Base-by-base conservation (phyloP, 92 coral and sea anemone genomes). In the Zoanthus sansibaricus region DNA sequence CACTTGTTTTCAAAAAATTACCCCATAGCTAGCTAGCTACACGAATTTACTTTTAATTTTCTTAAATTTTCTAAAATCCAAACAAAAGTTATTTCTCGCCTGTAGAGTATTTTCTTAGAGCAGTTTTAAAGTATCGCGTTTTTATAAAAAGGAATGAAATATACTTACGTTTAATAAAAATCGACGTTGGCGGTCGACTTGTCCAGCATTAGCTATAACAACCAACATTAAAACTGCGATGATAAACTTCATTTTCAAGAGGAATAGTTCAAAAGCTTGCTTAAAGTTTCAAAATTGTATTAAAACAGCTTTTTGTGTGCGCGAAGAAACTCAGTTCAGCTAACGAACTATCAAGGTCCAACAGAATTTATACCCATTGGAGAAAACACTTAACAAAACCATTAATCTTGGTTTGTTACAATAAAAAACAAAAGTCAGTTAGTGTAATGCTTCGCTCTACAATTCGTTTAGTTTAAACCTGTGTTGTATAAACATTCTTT, bases 101-200 rank as follows among this genome's bases (percentile, higher is more conserved):
- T 37, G 4, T 37, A 2, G 25, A 25, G 42, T 37, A 37, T 37
- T 37, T 37, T 37, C 42, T 37, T 37, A 37, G 42, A 37, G 4
- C 1, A 37, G 42, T 37, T 37, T 37, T 37, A 37, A 37, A 37
- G 42, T 2, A 37, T 37, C 42, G 42, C 42, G 42, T 37, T 37
- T 33, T 37, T 37, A 37, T 37, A 37, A 37, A 37, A 37, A 37
- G 42, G 42, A 37, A 37, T 37, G 3, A 4, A 49, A 11, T 49
- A 8, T 21, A 76, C 82, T 54, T 15, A 76, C 82, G 33, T 76
- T 55, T 0, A 76, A 76, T 47, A 76, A 32, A 33, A 76, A 76
- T 11, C 82, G 82, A 21, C 82, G 82, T 54, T 48, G 67, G 21
- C 82, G 67, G 14, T 54, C 67, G 13, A 76, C 25, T 52, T 76